These are phyloP conservation scores for Trypoxylon attenuatum DNA, from an alignment of 2,888 invertebrate species.

Conservation along the genomic window DNA sequence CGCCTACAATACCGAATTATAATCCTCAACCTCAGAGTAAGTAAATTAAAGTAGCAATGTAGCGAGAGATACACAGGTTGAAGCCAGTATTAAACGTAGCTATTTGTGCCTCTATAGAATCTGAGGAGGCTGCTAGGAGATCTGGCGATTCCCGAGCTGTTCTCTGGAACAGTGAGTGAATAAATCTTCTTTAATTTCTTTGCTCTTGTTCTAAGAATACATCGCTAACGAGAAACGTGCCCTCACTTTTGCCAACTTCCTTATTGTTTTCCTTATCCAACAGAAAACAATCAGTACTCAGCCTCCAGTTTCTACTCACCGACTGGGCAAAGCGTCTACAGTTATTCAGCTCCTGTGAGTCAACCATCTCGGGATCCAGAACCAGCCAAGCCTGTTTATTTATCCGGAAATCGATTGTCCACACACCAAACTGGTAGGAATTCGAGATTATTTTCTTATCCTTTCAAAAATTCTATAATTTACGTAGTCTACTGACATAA, in stretches of 20 bases:
- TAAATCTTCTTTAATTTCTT: slow-evolving; percentile 36
- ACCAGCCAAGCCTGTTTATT: slow-evolving; percentile 66
- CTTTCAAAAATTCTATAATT: too few species aligned
- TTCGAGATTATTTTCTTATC: too few species aligned
- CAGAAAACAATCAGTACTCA: slow-evolving; percentile 73
- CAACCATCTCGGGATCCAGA: slow-evolving; percentile 68
- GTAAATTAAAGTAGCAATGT: slow-evolving; percentile 7
- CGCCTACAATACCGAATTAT: slow-evolving; percentile 78
- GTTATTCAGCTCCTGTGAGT: slow-evolving; percentile 69
- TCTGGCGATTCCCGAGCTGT: slow-evolving; percentile 87
- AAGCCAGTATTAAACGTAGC: slow-evolving; percentile 52
- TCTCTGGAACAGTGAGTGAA: slow-evolving; percentile 89
- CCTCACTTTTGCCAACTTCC: background rate
- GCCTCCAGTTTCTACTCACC: slow-evolving; percentile 72
- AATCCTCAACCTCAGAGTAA: slow-evolving; percentile 79
- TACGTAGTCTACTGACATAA: background rate
- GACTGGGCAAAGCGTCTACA: slow-evolving; percentile 70
- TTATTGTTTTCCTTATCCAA: background rate
- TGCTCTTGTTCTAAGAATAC: slow-evolving; percentile 25
- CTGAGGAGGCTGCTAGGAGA: slow-evolving; percentile 87
- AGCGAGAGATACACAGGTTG: slow-evolving; percentile 28
- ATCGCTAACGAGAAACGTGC: background rate
- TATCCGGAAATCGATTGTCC: slow-evolving; percentile 65
- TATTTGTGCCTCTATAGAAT: slow-evolving; percentile 77
- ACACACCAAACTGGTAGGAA: slow-evolving; percentile 69